phyloP scores from a whole-genome alignment of 1,140 invertebrate genomes.

The Camponotus floridanus region DNA sequence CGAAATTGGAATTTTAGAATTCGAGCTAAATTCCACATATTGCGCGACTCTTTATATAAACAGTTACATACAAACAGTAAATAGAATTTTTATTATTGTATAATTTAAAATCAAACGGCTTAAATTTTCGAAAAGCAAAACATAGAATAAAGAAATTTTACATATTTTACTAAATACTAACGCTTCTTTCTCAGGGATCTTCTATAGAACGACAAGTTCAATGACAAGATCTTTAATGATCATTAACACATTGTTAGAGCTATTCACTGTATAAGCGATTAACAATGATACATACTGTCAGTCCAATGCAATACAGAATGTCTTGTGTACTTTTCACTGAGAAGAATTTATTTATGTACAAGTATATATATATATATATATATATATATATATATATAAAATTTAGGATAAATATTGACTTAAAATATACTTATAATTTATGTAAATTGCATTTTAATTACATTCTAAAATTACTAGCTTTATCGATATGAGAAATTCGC shows the following conservation, averaged over 20 bases:
- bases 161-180: slow-evolving; percentile 54
- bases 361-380: slow-evolving; percentile 37
- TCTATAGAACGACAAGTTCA: slow-evolving; percentile 49
- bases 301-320: slow-evolving; percentile 8
- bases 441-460: not conserved
- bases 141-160: slow-evolving; percentile 32
- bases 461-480: slow-evolving; percentile 12
- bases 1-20: slow-evolving; percentile 25
- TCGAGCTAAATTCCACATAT: slow-evolving; percentile 1
- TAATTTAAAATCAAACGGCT: slow-evolving; percentile 28
- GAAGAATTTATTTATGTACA: slow-evolving; percentile 60
- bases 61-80: not conserved
- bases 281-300: slow-evolving; percentile 14
- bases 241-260: slow-evolving; percentile 19
- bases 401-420: slow-evolving; percentile 26
- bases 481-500: slow-evolving; percentile 37
- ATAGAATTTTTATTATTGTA: slow-evolving; percentile 22
- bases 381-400: slow-evolving; percentile 40
- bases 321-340: slow-evolving; percentile 10
- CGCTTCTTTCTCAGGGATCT: slow-evolving; percentile 73
- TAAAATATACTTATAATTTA: slow-evolving; percentile 36
- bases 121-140: slow-evolving; percentile 9
- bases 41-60: slow-evolving; percentile 1
- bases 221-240: slow-evolving; percentile 21
- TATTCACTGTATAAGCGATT: slow-evolving; percentile 6